Evolutionary conservation across 2,888 invertebrate species (phyloP), one percentile per base, ranked within the genome.

Genomic region (Poecilobothrus nobilitatus): DNA sequence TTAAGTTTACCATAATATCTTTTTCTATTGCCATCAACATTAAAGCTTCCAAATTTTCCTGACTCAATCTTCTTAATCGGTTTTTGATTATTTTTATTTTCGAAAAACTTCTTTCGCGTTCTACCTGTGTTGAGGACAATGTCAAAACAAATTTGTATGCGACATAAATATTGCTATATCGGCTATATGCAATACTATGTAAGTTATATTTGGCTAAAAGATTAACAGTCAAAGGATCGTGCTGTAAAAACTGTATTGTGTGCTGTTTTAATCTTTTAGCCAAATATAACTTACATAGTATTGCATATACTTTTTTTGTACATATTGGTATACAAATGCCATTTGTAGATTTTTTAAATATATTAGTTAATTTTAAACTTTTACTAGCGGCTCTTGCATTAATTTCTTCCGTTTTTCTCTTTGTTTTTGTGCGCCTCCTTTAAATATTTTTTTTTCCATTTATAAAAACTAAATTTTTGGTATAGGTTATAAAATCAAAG

Each of bases 131-230:
- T 63, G 63, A 63, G 63, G 63, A 63, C 63, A 63, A 63, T 63
- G 63, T 63, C 63, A 63, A 63, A 63, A 63, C 63, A 63, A 63
- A 63, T 63, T 63, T 63, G 63, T 63, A 63, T 63, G 63, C 63
- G 21, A 63, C 63, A 63, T 63, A 63, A 63, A 63, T 63, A 63
- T 63, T 63, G 63, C 63, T 63, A n/a, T n/a, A n/a, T n/a, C n/a
- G n/a, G n/a, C n/a, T n/a, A 63, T 63, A 63, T 63, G 63, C 63
- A 22, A 63, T 63, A 63, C 27, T 63, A 27, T 63, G 63, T 27
- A 63, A 63, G 21, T 27, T 63, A 63, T 63, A 63, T 63, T 63
- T 63, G 63, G 22, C 21, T 27, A 63, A 63, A 63, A 63, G 63
- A 63, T 63, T 63, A 63, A 63, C 63, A 63, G 27, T 10, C n/a